Base-by-base conservation (phyloP, 2,113 vertebrate species). In the Asarcornis scutulata region DNA sequence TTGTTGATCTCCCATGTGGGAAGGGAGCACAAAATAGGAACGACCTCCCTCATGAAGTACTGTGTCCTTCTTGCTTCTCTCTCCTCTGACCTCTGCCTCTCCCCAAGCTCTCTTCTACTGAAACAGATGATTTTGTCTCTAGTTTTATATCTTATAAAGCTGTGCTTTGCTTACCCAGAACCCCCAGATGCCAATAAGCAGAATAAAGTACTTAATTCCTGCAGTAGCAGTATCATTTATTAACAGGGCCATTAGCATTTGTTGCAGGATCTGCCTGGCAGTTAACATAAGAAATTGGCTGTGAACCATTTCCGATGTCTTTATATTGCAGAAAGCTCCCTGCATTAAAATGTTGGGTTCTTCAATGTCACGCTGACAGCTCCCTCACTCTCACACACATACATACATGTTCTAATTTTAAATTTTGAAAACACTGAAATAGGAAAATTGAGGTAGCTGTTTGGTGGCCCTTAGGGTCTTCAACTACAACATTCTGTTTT, bases 391-490 rank as follows among this genome's bases (percentile, higher is more conserved):
- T 76, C 69, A 58, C 29, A 66, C 38, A 38, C 5, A 29, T 21
- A 40, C 40, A 48, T 17, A 34, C 17, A 46, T 66, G 21, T 62
- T 80, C 44, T 66, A 79, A 59, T 83, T 89, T 59, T 60, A 73
- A 85, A n/a, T 56, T 77, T 7, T 56, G 53, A 84, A 58, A 67
- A 80, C 55, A 75, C 9, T 42, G 48, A 74, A 73, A 55, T 23
- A 90, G 46, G 46, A 89, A 96, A 93, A 85, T 21, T 52, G 69
- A 95, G 32, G 21, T 62, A 84, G 62, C 46, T 86, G 42, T 90
- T 76, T 50, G 55, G 46, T 53, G 31, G 53, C 58, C 69, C 78
- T 90, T 84, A 93, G 79, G 38, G 40, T 86, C 59, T 83, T 90
- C n/a, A 94, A 77, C 58, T 68, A 50, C 17, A 67, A 91, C 62